A percentile compares a stretch with the other conserved stretches of the same genome.
Conservation (phyloP, 2,888 invertebrate genomes). For the Pandemis heparana region DNA sequence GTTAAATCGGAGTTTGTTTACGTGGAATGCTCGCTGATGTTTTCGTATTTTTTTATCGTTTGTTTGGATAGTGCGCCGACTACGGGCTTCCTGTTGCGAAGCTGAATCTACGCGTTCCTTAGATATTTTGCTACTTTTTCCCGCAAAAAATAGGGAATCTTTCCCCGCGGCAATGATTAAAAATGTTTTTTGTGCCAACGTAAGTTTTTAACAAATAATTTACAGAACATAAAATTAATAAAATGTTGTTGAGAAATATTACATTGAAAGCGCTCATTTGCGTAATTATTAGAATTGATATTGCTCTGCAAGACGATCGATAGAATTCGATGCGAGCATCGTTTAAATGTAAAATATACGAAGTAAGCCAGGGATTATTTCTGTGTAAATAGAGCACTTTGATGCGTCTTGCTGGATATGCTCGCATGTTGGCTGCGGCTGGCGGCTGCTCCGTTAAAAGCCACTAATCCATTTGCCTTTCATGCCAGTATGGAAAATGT, state of each 20-base stretch:
- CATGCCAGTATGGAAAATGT: conserved; percentile 61
- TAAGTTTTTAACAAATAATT: not conserved
- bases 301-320: not conserved
- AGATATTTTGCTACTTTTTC: conserved; percentile 48
- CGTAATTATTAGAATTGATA: not conserved
- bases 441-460: conserved; percentile 57
- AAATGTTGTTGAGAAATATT: not conserved
- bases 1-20: conserved; percentile 42
- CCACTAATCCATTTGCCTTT: conserved; percentile 77
- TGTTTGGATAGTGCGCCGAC: conserved; percentile 42
- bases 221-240: not conserved
- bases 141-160: conserved; percentile 28
- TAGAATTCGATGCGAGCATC: not conserved
- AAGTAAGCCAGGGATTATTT: conserved; percentile 2
- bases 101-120: conserved; percentile 50
- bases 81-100: conserved; percentile 50
- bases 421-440: conserved; percentile 32
- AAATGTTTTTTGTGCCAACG: conserved; percentile 4
- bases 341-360: not conserved
- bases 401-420: conserved; percentile 35
- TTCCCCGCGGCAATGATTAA: conserved; percentile 26
- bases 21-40: conserved; percentile 36
- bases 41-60: conserved; percentile 44
- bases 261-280: not conserved
- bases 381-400: conserved; percentile 33